These are phyloP conservation scores for Amphilophus citrinellus DNA, from an alignment of 2,113 vertebrate species.

Conservation along the genomic window DNA sequence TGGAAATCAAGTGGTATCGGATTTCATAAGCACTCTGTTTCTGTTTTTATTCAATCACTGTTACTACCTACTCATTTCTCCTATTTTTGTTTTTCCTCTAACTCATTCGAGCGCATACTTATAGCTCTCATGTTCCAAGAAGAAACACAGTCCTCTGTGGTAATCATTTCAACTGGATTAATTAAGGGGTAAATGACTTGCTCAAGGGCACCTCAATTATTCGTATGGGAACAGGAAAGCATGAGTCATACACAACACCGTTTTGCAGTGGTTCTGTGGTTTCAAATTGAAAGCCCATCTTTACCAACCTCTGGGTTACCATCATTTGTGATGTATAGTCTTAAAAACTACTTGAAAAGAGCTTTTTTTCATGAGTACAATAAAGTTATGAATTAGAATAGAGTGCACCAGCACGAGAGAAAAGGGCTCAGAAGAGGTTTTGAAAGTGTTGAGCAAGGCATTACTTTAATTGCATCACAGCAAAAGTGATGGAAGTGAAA, in stretches of 20 bases:
- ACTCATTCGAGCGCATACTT: not conserved
- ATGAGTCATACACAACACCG: not conserved
- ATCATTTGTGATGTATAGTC: not conserved
- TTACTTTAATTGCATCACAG: conserved; percentile 43
- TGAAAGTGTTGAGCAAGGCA: conserved; percentile 35
- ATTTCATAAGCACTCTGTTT: conserved; percentile 31
- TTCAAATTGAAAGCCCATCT: conserved; percentile 36
- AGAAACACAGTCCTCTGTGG: not conserved
- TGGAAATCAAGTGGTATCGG: conserved; percentile 37
- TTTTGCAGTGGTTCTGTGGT: conserved; percentile 10
- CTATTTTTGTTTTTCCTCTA: not conserved
- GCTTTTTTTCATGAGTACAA: not conserved
- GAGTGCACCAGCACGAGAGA: not conserved
- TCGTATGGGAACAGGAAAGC: conserved; percentile 35
- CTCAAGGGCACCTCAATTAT: conserved; percentile 50
- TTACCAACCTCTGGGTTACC: conserved; percentile 1
- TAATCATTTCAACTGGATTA: conserved; percentile 24
- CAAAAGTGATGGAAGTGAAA: conserved; percentile 38
- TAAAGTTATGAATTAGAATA: conserved; percentile 21
- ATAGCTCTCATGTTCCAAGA: not conserved
- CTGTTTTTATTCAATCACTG: conserved; percentile 10
- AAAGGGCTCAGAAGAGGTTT: conserved; percentile 15
- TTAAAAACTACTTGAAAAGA: not conserved
- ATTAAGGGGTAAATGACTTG: conserved; percentile 45
- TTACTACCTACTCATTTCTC: not conserved